These are phyloP conservation scores for Trachemys scripta DNA, from an alignment of 2,113 vertebrate species.

Conservation along the genomic window DNA sequence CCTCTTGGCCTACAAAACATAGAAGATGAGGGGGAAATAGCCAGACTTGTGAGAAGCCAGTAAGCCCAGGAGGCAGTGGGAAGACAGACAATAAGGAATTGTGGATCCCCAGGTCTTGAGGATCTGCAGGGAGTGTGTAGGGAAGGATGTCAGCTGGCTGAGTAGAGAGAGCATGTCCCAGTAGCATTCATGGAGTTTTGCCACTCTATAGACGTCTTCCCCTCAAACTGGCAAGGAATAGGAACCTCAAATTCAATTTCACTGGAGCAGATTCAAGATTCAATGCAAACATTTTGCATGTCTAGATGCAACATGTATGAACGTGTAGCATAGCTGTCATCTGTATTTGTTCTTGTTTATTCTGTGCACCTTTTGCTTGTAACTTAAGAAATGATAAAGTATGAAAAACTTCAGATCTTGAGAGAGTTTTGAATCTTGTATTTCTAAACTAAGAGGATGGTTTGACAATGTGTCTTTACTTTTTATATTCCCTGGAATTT, in stretches of 20 bases:
- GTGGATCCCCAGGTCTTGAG: not conserved
- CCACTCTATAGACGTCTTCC: not conserved
- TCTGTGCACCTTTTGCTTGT: not conserved
- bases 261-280: accelerated
- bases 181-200: not conserved
- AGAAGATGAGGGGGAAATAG: not conserved
- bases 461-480: not conserved
- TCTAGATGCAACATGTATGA: accelerated
- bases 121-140: not conserved
- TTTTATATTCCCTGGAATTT: not conserved
- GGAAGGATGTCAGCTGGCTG: not conserved
- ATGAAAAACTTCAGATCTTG: not conserved
- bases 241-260: not conserved
- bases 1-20: not conserved
- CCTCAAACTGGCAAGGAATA: not conserved
- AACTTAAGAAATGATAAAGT: not conserved
- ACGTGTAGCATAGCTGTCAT: not conserved
- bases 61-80: not conserved
- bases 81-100: not conserved
- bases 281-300: accelerated
- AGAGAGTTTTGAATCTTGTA: not conserved
- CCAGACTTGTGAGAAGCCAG: accelerated
- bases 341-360: not conserved
- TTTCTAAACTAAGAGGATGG: not conserved
- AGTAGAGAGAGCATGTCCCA: not conserved